Conservation (phyloP, 1,140 invertebrate species). For the Hypothenemus hampei region DNA sequence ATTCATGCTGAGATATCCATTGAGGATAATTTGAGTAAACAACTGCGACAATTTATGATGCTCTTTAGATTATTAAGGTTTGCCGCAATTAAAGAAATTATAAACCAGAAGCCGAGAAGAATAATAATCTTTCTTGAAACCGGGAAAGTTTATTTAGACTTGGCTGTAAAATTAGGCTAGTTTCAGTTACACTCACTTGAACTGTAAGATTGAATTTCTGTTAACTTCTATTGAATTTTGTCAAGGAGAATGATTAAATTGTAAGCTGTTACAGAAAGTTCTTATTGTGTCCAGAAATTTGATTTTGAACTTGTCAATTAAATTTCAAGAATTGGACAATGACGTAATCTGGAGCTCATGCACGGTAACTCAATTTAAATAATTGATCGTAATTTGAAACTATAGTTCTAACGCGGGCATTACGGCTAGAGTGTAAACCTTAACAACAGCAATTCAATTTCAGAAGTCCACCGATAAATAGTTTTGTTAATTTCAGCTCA, state of each 20-base stretch:
- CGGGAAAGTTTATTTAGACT: background rate
- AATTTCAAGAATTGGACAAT: background rate
- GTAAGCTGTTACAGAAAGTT: conserved; percentile 6
- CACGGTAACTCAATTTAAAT: background rate
- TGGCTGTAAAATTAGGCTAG: background rate
- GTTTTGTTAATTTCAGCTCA: background rate
- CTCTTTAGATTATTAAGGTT: conserved; percentile 15
- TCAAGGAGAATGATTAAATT: conserved; percentile 1
- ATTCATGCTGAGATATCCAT: background rate
- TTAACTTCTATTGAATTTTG: conserved; percentile 1
- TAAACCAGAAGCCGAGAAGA: conserved; percentile 5
- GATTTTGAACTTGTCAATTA: background rate
- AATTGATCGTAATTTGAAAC: background rate
- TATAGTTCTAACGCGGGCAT: background rate
- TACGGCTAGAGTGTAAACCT: background rate
- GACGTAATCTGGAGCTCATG: background rate
- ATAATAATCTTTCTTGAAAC: background rate
- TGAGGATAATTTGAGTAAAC: conserved; percentile 4
- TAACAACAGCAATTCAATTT: background rate
- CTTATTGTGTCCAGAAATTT: background rate
- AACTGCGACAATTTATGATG: conserved; percentile 7
- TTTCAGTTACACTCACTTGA: too few relatives aligned
- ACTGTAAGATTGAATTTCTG: background rate
- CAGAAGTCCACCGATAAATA: background rate
- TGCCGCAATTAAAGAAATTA: conserved; percentile 9